Conservation (phyloP, 2,888 invertebrate species). For the Phymatocera aterrima region DNA sequence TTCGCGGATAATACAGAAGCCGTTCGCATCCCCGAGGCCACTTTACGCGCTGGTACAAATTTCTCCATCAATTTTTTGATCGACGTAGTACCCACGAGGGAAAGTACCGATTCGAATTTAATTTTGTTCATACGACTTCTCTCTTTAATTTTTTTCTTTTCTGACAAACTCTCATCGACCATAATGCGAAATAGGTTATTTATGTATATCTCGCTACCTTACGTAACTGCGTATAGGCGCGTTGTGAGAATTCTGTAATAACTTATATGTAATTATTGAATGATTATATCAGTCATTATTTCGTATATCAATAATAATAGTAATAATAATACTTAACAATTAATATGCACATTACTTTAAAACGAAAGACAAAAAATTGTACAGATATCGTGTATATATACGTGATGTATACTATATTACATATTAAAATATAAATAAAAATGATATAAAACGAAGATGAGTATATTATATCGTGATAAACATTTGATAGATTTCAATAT, state of each 20-base stretch:
- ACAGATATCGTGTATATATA: not conserved
- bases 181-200: not conserved
- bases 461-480: not conserved
- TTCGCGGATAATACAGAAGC: too few relatives aligned
- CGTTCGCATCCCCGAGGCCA: too few relatives aligned
- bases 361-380: conserved; percentile 4
- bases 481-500: too few relatives aligned
- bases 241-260: not conserved
- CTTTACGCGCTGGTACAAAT: too few relatives aligned
- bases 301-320: too few relatives aligned
- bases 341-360: not conserved
- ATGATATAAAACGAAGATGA: not conserved
- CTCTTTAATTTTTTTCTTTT: too few relatives aligned
- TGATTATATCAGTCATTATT: not conserved
- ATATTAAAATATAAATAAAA: not conserved
- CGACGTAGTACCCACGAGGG: too few relatives aligned
- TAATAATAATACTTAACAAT: too few relatives aligned
- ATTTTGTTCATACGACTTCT: too few relatives aligned
- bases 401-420: not conserved
- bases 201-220: too few relatives aligned
- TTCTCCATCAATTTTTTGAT: too few relatives aligned
- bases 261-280: not conserved
- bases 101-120: too few relatives aligned
- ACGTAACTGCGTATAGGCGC: not conserved
- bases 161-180: not conserved